Evolutionary conservation across 2,113 vertebrate species (phyloP).

Genomic region (Egretta garzetta): DNA sequence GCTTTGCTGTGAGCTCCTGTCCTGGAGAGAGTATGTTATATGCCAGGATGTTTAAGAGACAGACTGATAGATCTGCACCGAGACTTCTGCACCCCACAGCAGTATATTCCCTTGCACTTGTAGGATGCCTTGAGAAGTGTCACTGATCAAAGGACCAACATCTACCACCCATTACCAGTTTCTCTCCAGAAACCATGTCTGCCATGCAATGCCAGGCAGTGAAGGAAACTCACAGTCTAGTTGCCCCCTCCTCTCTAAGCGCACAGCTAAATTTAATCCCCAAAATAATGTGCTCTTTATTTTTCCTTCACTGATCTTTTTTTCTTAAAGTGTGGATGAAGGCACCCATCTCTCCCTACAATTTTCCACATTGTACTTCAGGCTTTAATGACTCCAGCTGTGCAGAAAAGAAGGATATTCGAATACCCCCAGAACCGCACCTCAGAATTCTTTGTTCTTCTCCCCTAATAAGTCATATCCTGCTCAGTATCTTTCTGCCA

Average conservation of each 20-base stretch:
- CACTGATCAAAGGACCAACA: neutral
- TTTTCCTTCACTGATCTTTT: neutral
- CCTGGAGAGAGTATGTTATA: neutral
- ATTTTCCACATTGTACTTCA: neutral
- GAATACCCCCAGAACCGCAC: neutral
- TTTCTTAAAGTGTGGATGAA: neutral
- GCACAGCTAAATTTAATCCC: neutral
- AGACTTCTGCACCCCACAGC: neutral
- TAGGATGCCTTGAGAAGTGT: neutral
- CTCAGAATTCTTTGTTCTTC: neutral
- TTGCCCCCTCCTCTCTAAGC: neutral
- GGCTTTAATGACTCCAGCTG: neutral
- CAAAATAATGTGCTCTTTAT: neutral
- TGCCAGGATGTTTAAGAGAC: neutral
- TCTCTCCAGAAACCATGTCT: neutral
- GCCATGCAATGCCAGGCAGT: neutral
- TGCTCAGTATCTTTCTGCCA: neutral
- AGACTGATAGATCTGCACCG: neutral
- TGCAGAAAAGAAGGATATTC: neutral
- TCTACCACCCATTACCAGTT: neutral
- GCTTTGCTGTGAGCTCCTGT: neutral
- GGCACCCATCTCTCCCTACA: neutral
- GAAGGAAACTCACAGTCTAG: neutral
- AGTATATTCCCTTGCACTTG: neutral
- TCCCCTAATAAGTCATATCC: neutral